Evolutionary conservation across 2,113 vertebrate species (phyloP).

Genomic region (Anhinga anhinga): DNA sequence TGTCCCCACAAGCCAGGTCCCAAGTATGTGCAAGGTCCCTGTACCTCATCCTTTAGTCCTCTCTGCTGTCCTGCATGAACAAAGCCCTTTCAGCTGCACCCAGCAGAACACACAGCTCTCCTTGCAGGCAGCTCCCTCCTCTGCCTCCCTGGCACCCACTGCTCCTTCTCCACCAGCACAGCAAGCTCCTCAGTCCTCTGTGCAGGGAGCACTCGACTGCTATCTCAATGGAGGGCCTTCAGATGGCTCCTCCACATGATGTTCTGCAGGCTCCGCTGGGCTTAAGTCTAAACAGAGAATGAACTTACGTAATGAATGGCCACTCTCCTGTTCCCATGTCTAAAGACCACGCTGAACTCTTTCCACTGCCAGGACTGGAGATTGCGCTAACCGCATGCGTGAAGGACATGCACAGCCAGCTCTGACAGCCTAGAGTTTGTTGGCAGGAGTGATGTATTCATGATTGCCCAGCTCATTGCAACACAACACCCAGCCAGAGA

Average conservation of each 20-base stretch:
- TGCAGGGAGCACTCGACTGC: background rate
- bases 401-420: background rate
- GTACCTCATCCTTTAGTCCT: background rate
- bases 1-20: background rate
- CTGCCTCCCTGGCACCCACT: background rate
- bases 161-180: background rate
- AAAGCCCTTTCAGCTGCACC: background rate
- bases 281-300: background rate
- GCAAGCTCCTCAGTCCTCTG: background rate
- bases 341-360: background rate
- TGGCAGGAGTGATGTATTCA: background rate
- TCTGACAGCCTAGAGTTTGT: background rate
- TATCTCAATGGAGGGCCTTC: background rate
- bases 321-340: background rate
- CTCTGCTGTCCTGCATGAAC: background rate
- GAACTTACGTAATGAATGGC: background rate
- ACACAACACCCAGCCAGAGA: background rate
- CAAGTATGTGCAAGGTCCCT: background rate
- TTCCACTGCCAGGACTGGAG: too few relatives aligned
- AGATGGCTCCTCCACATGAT: background rate
- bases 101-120: background rate
- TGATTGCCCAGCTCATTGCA: background rate
- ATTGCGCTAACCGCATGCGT: background rate
- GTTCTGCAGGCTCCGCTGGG: background rate
- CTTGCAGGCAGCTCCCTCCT: background rate